These are phyloP conservation scores for Kudoa iwatai DNA, from an alignment of 30 jellyfish, hydroid and myxozoan genomes.

Conservation along the genomic window DNA sequence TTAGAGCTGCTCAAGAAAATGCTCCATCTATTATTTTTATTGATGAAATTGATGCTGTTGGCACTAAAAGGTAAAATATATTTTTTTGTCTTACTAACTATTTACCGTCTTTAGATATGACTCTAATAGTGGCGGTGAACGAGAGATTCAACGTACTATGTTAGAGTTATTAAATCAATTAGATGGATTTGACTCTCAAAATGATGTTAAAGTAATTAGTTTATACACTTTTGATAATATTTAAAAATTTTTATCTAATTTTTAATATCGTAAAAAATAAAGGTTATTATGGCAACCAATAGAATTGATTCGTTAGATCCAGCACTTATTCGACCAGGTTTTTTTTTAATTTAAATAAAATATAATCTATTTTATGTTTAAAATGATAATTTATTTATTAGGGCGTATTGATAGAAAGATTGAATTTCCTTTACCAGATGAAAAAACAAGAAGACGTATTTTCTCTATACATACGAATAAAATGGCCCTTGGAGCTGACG, in stretches of 20 bases:
- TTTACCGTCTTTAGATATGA: too few species aligned
- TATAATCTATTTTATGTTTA: too few species aligned
- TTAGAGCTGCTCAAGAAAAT: constrained; percentile 86
- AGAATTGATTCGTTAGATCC: constrained; percentile 89
- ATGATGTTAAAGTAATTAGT: constrained; percentile 74
- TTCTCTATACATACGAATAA: constrained; percentile 51
- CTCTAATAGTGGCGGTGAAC: constrained; percentile 93
- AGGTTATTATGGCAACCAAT: constrained; percentile 95
- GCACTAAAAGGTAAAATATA: constrained; percentile 97
- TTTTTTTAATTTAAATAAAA: too few species aligned
- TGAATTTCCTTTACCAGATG: constrained; percentile 85
- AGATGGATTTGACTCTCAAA: constrained; percentile 80
- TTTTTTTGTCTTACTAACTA: too few species aligned
- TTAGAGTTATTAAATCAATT: too few species aligned
- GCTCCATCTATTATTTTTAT: constrained; percentile 85
- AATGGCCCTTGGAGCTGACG: constrained; percentile 64
- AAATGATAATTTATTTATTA: too few species aligned
- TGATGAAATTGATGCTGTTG: constrained; percentile 91
- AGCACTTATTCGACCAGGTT: constrained; percentile 93
- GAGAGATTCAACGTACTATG: constrained; percentile 93
- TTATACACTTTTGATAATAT: too few species aligned
- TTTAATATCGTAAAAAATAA: too few species aligned
- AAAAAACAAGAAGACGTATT: constrained; percentile 50
- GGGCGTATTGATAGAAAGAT: constrained; percentile 82
- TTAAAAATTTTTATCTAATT: too few species aligned